Base-by-base conservation (phyloP, 2,113 vertebrate genomes). In the Pavo muticus region DNA sequence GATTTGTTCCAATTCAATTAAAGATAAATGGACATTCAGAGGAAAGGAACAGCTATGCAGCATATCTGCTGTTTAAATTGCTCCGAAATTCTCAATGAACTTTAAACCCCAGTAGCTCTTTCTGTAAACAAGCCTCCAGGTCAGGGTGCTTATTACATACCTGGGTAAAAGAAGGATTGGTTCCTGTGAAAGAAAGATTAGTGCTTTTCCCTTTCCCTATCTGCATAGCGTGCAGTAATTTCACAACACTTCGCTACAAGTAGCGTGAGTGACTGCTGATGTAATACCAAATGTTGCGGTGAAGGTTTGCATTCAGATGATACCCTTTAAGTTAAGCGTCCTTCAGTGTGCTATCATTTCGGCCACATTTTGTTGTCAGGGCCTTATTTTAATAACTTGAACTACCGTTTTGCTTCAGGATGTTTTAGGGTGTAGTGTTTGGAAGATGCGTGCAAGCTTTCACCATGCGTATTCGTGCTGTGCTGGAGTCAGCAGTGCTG, bases 151-250 rank as follows among this genome's bases (percentile, higher is more conserved):
- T 54, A 11, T 56, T 13, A 88, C 75, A 39, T 64, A 48, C 11
- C 11, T 32, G 37, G 21, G 12, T 48, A 29, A 50, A 82, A n/a
- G 21, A 48, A 65, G 18, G 30, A 11, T 82, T 89, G 82, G 13
- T 61, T 88, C 14, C 6, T 37, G 0, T 19, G 8, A 1, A 3
- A 8, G 13, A 29, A 48, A 6, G 1, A 16, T 16, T 7, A 30
- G 20, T 25, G 13, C 25, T 71, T 93, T 88, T 20, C 6, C 16
- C 52, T 83, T 93, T 88, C 18, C 6, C 12, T 35, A 9, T 59
- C n/a, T 21, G 2, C 10, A 19, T 42, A 76, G 11, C 27, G 45
- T 54, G 23, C 40, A 61, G 48, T 50, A 17, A 20, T 84, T 63
- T 84, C 39, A 45, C 73, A 86, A 52, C 50, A 39, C 2, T 77